Percentiles rank a stretch among this genome's conserved stretches.
Conservation (phyloP, 2,888 invertebrate genomes). For the Pammene aurita region DNA sequence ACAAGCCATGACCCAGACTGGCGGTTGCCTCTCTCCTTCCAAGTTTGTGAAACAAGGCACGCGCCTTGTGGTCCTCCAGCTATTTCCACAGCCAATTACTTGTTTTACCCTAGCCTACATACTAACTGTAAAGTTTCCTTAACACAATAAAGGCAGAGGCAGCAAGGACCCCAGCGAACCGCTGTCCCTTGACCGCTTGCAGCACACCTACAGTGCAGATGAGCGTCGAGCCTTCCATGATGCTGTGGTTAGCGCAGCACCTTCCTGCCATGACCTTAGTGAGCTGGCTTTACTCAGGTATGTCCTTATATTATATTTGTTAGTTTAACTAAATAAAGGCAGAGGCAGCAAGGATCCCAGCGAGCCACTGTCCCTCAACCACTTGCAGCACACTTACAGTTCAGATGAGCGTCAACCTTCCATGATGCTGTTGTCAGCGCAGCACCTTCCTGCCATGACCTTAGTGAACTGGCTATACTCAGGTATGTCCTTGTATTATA, state of each 20-base stretch:
- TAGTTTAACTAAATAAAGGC: conserved; percentile 63
- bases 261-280: conserved; percentile 60
- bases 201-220: conserved; percentile 75
- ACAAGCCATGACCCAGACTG: too few species aligned
- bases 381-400: conserved; percentile 72
- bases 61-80: too few species aligned
- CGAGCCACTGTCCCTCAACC: conserved; percentile 63
- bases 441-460: conserved; percentile 62
- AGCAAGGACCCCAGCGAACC: conserved; percentile 54
- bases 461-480: conserved; percentile 61
- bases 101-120: not conserved
- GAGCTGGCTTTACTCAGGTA: conserved; percentile 67
- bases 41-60: too few species aligned
- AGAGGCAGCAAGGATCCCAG: conserved; percentile 49
- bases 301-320: too few species aligned
- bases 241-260: conserved; percentile 72
- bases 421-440: conserved; percentile 78
- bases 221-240: conserved; percentile 83
- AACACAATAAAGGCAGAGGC: conserved; percentile 62
- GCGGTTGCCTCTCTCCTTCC: too few species aligned
- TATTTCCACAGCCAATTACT: too few species aligned
- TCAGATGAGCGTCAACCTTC: conserved; percentile 81
- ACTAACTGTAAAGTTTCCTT: conserved; percentile 48
- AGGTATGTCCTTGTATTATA: conserved; percentile 50
- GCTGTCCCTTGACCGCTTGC: conserved; percentile 63